A percentile compares a stretch with the other conserved stretches of the same genome.
phyloP scores from a whole-genome alignment of 2,797 vertebrate species.

The Uromys caudimaculatus region DNA sequence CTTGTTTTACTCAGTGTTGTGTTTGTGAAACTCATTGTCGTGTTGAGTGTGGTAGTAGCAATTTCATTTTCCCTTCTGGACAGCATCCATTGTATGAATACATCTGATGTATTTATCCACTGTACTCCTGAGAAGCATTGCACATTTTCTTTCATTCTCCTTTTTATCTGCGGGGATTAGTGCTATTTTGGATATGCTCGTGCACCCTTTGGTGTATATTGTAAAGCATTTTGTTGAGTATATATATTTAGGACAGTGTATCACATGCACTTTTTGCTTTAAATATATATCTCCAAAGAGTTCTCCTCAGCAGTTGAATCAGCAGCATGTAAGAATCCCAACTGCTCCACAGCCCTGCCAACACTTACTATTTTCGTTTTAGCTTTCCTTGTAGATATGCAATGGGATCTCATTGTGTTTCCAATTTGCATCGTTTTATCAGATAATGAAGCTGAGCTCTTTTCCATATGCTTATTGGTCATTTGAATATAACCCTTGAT shows the following conservation, averaged over 20 bases:
- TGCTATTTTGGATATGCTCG: background rate
- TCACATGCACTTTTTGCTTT: background rate
- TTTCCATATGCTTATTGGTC: background rate
- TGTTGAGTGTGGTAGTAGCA: background rate
- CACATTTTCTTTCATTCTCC: background rate
- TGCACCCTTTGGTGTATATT: background rate
- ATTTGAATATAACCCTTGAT: background rate
- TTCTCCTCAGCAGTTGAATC: background rate
- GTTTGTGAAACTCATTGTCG: constrained; percentile 9
- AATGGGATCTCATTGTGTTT: background rate
- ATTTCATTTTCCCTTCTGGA: constrained; percentile 33
- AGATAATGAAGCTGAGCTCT: constrained; percentile 1
- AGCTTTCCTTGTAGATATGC: background rate
- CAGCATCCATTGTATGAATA: background rate
- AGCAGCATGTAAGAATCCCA: background rate
- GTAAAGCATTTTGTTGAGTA: background rate
- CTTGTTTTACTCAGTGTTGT: constrained; percentile 1
- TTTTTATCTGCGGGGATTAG: constrained; percentile 6
- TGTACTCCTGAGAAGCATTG: background rate
- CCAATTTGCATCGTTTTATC: constrained; percentile 34
- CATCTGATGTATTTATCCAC: background rate
- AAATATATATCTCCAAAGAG: background rate
- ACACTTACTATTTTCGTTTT: background rate
- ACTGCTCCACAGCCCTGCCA: background rate
- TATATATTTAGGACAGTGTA: background rate